Percentiles rank a stretch among this genome's conserved stretches.
Conservation (phyloP, 2,888 invertebrate species). For the Helobdella robusta region DNA sequence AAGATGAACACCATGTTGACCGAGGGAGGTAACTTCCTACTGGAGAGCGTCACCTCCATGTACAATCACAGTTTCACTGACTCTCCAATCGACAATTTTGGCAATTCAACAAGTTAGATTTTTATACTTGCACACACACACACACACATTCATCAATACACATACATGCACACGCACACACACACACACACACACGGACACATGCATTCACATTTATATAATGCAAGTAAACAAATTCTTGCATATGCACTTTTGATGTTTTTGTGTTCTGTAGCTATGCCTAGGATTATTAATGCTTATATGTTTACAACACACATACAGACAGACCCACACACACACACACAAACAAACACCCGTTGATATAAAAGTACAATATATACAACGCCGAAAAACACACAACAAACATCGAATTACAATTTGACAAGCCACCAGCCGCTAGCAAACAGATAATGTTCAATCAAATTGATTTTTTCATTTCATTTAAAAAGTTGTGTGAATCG, state of each 20-base stretch:
- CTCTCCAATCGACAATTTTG: neutral
- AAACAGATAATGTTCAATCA: no score
- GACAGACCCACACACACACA: conserved; percentile 1
- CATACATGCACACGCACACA: conserved; percentile 6
- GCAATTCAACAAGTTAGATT: neutral
- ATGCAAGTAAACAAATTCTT: no score
- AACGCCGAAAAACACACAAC: no score
- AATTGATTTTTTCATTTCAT: no score
- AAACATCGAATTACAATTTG: no score
- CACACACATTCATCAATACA: neutral
- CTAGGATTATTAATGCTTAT: neutral
- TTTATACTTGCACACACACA: conserved; percentile 7
- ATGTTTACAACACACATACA: neutral
- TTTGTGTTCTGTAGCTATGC: neutral
- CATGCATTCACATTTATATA: neutral
- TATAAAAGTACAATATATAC: neutral
- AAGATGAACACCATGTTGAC: neutral
- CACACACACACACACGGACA: conserved; percentile 14
- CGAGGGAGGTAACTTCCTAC: neutral
- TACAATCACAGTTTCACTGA: neutral
- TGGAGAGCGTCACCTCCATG: neutral
- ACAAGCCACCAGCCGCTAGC: no score
- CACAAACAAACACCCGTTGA: neutral
- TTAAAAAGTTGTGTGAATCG: no score
- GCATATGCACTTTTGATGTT: no score